Conservation (phyloP, 1,140 invertebrate genomes). For the Drosophila albomicans region DNA sequence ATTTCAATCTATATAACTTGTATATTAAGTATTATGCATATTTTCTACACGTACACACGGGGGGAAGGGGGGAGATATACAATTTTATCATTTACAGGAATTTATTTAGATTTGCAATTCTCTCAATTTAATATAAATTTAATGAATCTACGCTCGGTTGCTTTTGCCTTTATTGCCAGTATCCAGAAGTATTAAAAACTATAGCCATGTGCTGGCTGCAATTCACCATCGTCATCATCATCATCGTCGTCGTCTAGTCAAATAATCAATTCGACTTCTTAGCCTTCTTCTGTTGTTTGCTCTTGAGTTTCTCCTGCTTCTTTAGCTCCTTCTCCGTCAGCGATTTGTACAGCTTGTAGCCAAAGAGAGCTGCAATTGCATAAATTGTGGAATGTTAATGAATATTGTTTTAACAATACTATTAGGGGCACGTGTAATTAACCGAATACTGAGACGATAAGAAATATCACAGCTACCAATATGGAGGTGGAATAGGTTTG, state of each 20-base stretch:
- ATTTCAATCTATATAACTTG: slow-evolving; percentile 29
- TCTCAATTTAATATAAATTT: slow-evolving; percentile 56
- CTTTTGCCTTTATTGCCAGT: slow-evolving; percentile 13
- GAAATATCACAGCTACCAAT: slow-evolving; percentile 67
- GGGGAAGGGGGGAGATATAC: slow-evolving; percentile 10
- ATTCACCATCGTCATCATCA: background rate
- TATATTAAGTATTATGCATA: slow-evolving; percentile 43
- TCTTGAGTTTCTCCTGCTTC: slow-evolving; percentile 88
- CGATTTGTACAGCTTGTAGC: slow-evolving; percentile 92
- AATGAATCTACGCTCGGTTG: slow-evolving; percentile 1
- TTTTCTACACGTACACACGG: slow-evolving; percentile 1
- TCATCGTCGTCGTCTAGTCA: background rate
- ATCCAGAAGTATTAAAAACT: slow-evolving; percentile 27
- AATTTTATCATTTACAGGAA: slow-evolving; percentile 64
- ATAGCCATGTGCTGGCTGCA: background rate
- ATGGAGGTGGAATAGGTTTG: slow-evolving; percentile 72
- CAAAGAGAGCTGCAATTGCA: slow-evolving; percentile 91
- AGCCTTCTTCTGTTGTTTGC: slow-evolving; percentile 79
- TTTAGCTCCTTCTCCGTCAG: slow-evolving; percentile 90
- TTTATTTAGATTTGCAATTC: slow-evolving; percentile 49
- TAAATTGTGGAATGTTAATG: slow-evolving; percentile 25
- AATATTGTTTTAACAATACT: background rate
- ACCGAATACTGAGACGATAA: slow-evolving; percentile 76
- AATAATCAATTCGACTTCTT: slow-evolving; percentile 76
- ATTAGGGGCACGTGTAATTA: slow-evolving; percentile 6